Evolutionary conservation across 2,888 invertebrate genomes (phyloP), one percentile per base, ranked within the genome.

Genomic region (Mayetiola destructor): DNA sequence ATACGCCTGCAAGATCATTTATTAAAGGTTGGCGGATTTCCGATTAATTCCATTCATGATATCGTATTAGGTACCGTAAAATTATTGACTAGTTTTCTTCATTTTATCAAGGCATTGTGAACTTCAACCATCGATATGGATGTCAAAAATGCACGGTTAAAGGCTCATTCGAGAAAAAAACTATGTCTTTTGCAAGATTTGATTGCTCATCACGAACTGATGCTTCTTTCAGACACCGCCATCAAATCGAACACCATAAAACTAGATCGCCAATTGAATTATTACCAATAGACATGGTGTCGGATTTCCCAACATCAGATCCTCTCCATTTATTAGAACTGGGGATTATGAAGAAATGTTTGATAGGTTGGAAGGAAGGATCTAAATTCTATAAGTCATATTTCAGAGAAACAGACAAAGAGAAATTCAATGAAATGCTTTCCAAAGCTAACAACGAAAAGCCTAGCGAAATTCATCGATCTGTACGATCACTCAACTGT

Each of bases 391-490:
- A 35, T 35, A 54, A n/a, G 27, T n/a, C 12, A 12, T n/a, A n/a
- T n/a, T n/a, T n/a, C n/a, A n/a, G n/a, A n/a, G 20, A 55, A 58
- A 42, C 48, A 55, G 55, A 20, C 27, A 9, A 16, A 18, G 5
- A 3, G 20, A 42, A 23, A 58, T 55, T 14, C 5, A 21, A 5
- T 14, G 16, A 36, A n/a, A 16, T n/a, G 5, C 30, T 57, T 12
- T 4, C 16, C 1, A 30, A 54, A 2, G 20, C 39, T 30, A 42
- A 57, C 9, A 20, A 29, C 39, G 4, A 20, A 12, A 37, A 55
- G 35, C 57, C 57, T 9, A 36, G 18, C 10, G 58, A 58, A 29
- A 55, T 58, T 3, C 58, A 55, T 55, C 55, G 55, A 10, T n/a
- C 27, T 32, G 20, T 42, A 4, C 18, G 58, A 18, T 10, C 18